A percentile compares a stretch with the other conserved stretches of the same genome.
phyloP scores from a whole-genome alignment of 2,797 vertebrate genomes.

The Microcaecilia unicolor region DNA sequence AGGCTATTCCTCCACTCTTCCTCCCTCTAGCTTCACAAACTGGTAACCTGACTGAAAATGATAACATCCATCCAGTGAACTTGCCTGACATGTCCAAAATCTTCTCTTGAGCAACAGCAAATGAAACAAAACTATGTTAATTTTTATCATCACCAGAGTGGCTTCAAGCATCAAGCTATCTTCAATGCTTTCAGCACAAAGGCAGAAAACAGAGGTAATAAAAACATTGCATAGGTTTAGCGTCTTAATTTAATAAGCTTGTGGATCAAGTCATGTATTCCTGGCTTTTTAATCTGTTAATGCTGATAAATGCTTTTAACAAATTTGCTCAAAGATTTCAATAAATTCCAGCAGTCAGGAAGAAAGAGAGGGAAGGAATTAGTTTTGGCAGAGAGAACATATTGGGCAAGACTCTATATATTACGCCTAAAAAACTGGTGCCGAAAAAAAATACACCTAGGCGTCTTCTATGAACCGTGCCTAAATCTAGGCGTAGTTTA shows the following conservation, averaged over 20 bases:
- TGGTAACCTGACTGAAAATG: constrained; percentile 4
- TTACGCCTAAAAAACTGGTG: too few relatives aligned
- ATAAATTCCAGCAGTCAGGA: too few relatives aligned
- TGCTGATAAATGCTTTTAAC: not conserved
- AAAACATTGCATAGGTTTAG: not conserved
- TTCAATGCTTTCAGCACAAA: too few relatives aligned
- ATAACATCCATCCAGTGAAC: constrained; percentile 13
- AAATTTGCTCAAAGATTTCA: too few relatives aligned
- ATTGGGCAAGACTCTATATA: too few relatives aligned
- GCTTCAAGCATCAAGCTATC: too few relatives aligned
- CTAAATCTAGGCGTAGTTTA: too few relatives aligned
- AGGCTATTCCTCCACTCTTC: too few relatives aligned
- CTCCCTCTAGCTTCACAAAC: too few relatives aligned
- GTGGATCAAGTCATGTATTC: not conserved
- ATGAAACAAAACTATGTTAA: not conserved
- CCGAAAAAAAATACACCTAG: too few relatives aligned
- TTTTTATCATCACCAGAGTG: too few relatives aligned
- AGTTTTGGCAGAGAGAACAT: not conserved
- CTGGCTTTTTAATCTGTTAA: not conserved
- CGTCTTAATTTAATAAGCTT: not conserved
- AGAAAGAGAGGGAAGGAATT: not conserved
- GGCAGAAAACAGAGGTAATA: not conserved
- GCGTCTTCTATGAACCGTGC: too few relatives aligned
- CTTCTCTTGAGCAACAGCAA: constrained; percentile 5
- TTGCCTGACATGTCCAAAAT: constrained; percentile 5